These are phyloP conservation scores for Sylvia atricapilla DNA, from an alignment of 2,113 vertebrate genomes.

Conservation along the genomic window DNA sequence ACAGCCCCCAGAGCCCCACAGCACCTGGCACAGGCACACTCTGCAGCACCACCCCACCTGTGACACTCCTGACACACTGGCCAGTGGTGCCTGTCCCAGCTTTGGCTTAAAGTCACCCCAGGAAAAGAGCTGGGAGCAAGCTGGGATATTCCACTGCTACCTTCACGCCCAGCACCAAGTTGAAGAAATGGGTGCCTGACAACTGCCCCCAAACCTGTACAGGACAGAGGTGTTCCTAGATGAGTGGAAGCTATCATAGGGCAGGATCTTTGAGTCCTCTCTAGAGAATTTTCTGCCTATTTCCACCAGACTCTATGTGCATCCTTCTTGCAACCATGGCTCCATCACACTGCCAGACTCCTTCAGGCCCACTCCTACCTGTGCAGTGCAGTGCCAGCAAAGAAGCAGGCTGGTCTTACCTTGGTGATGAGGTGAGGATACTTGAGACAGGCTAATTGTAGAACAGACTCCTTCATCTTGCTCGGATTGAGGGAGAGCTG, in stretches of 20 bases:
- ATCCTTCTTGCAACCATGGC: background rate
- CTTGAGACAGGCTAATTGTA: constrained; percentile 83
- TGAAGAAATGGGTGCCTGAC: background rate
- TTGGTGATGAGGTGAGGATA: constrained; percentile 96
- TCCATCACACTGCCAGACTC: background rate
- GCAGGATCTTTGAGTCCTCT: background rate
- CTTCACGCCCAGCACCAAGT: background rate
- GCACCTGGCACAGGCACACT: background rate
- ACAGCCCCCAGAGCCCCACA: background rate
- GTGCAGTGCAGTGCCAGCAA: background rate
- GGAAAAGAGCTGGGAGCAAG: background rate
- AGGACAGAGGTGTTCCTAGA: background rate
- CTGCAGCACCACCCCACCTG: background rate
- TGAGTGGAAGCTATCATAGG: background rate
- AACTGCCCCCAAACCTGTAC: background rate
- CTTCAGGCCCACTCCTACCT: background rate
- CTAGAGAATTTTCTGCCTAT: background rate
- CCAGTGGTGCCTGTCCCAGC: background rate
- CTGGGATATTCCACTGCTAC: background rate
- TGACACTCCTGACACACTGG: background rate
- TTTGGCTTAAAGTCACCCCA: background rate
- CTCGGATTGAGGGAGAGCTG: constrained; percentile 62
- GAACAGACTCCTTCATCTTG: constrained; percentile 82
- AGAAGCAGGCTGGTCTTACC: constrained; percentile 68
- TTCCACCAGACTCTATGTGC: background rate